Conservation (phyloP, 2,888 invertebrate genomes). For the Phortica okadai region DNA sequence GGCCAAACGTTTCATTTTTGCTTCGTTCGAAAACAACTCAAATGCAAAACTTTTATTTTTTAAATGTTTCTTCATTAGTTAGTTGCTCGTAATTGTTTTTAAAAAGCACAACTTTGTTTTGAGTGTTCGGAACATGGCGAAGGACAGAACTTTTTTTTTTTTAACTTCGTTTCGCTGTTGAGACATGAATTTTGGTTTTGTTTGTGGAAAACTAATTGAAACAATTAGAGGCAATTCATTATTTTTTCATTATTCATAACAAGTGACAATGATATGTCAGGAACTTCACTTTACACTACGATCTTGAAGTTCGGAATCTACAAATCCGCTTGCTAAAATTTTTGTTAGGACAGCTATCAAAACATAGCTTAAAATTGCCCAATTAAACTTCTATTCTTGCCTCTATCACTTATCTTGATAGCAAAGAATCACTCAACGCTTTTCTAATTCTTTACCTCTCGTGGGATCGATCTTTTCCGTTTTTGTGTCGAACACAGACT, state of each 20-base stretch:
- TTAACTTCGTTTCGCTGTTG: slow-evolving; percentile 44
- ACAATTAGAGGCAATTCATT: neutral
- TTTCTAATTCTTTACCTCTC: too few relatives aligned
- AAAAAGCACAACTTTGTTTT: neutral
- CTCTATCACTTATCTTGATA: too few relatives aligned
- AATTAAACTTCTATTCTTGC: too few relatives aligned
- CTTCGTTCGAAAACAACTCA: slow-evolving; percentile 41
- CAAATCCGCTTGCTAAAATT: too few relatives aligned
- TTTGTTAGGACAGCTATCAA: too few relatives aligned
- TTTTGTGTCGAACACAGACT: too few relatives aligned
- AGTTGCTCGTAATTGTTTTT: slow-evolving; percentile 69
- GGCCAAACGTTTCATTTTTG: neutral
- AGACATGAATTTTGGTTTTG: slow-evolving; percentile 28
- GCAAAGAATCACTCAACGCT: too few relatives aligned
- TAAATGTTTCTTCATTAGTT: slow-evolving; percentile 73
- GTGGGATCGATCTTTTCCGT: too few relatives aligned
- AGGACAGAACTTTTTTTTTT: slow-evolving; percentile 7
- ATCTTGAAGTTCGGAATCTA: too few relatives aligned
- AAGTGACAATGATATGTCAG: too few relatives aligned
- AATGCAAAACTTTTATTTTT: slow-evolving; percentile 67
- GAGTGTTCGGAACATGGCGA: neutral
- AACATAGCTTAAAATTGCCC: too few relatives aligned
- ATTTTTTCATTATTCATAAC: neutral
- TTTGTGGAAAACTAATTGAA: slow-evolving; percentile 13
- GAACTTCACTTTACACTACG: too few relatives aligned